These are phyloP conservation scores for Aphis gossypii DNA, from an alignment of 1,140 invertebrate genomes.

Conservation along the genomic window DNA sequence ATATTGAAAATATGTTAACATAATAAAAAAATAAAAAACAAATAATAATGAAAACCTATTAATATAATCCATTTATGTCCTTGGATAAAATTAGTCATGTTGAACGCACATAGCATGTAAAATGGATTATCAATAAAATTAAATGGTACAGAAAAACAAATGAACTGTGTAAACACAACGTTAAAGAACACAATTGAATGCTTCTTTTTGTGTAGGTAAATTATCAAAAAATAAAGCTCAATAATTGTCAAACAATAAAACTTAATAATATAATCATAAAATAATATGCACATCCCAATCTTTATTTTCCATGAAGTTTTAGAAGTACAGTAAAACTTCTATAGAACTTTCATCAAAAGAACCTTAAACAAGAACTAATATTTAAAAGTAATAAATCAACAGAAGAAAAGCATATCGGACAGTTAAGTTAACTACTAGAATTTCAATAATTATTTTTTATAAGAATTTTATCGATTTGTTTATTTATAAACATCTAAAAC, in stretches of 20 bases:
- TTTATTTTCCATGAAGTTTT: background rate
- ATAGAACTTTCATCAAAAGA: background rate
- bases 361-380: no score
- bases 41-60: background rate
- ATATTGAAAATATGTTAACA: background rate
- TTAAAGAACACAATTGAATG: background rate
- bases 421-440: background rate
- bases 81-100: background rate
- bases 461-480: background rate
- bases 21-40: background rate
- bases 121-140: background rate
- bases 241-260: background rate
- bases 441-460: background rate
- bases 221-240: background rate
- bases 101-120: background rate
- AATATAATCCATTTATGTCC: background rate
- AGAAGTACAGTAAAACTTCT: background rate
- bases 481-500: background rate
- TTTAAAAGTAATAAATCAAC: background rate
- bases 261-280: conserved; percentile 3
- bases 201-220: background rate
- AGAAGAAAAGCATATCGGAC: background rate
- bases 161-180: background rate
- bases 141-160: background rate
- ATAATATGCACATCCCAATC: background rate